Conservation (phyloP, 2,888 invertebrate genomes). For the Heliconius ethilla region DNA sequence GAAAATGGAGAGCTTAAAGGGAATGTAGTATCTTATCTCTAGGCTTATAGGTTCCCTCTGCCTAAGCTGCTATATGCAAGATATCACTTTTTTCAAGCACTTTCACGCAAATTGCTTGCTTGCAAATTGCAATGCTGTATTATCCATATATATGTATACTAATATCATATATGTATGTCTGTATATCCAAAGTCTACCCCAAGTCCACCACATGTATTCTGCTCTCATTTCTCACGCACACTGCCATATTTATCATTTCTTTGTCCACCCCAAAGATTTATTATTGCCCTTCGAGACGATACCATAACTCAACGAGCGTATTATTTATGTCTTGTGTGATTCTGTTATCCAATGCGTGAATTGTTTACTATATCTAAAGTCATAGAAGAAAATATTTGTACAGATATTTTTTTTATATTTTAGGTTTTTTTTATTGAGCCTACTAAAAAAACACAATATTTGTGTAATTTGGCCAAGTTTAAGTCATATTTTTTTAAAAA, state of each 20-base stretch:
- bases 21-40: too few relatives aligned
- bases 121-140: too few relatives aligned
- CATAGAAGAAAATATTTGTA: constrained; percentile 2
- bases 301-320: constrained; percentile 53
- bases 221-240: constrained; percentile 62
- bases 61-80: too few relatives aligned
- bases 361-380: constrained; percentile 26
- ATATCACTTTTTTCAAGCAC: background rate
- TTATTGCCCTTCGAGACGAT: constrained; percentile 53
- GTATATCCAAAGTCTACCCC: constrained; percentile 23
- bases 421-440: background rate
- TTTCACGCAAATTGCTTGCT: background rate
- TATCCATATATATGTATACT: background rate
- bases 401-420: background rate
- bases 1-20: too few relatives aligned
- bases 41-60: too few relatives aligned
- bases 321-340: constrained; percentile 53
- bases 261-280: constrained; percentile 71
- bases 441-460: too few relatives aligned
- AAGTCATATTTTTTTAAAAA: too few relatives aligned
- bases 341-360: constrained; percentile 44
- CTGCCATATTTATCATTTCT: constrained; percentile 72
- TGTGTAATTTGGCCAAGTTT: too few relatives aligned
- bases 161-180: background rate
- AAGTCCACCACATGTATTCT: constrained; percentile 54